These are phyloP conservation scores for Zapus hudsonius DNA, from an alignment of 2,113 vertebrate species.

Conservation along the genomic window DNA sequence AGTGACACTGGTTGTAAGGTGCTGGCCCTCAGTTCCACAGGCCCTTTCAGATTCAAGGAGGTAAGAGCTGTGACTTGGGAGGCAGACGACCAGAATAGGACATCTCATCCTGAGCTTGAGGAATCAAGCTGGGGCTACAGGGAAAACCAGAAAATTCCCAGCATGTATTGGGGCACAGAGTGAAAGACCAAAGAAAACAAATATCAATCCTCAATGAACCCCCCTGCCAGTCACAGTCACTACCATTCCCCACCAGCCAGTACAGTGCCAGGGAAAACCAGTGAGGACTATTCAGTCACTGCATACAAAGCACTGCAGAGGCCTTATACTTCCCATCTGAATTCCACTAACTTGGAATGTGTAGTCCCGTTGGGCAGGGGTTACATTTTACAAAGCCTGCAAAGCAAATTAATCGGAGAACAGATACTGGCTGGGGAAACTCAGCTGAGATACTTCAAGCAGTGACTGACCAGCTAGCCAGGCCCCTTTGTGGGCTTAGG, in stretches of 20 bases:
- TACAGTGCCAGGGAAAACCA: not conserved
- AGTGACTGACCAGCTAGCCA: not conserved
- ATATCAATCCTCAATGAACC: not conserved
- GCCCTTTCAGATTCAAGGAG: not conserved
- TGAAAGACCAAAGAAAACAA: not conserved
- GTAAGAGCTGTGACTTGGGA: not conserved
- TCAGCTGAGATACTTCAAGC: no score
- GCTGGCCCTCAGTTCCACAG: not conserved
- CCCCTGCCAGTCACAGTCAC: not conserved
- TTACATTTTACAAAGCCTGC: not conserved
- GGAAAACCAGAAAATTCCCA: not conserved
- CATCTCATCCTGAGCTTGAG: not conserved
- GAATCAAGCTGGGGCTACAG: not conserved
- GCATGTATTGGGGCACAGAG: not conserved
- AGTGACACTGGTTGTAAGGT: not conserved
- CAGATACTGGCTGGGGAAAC: not conserved
- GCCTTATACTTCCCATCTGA: not conserved
- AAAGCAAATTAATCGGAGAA: conserved; percentile 12
- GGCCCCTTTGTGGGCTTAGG: no score
- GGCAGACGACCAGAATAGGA: not conserved
- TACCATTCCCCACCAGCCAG: not conserved
- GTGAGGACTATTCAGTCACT: not conserved
- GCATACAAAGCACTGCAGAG: not conserved
- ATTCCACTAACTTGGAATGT: not conserved
- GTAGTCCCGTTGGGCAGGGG: not conserved